A percentile compares a stretch with the other conserved stretches of the same genome.
phyloP scores from a whole-genome alignment of 37 sponge, comb jelly and placozoan genomes.

The Aplysina aerophoba region DNA sequence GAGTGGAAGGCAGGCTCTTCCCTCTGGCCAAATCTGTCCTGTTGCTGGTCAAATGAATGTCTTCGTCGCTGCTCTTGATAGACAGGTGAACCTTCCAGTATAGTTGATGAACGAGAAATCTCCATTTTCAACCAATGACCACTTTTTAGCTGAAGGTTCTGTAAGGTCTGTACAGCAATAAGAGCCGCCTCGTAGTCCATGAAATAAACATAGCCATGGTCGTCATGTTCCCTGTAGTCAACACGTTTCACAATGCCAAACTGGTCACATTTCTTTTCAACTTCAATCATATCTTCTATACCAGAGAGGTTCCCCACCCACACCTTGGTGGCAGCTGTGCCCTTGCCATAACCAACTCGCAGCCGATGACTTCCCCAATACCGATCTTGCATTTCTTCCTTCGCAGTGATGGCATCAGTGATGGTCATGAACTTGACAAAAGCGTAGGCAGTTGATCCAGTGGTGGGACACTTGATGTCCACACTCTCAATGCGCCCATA shows the following conservation, averaged over 20 bases:
- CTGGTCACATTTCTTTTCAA: constrained; percentile 83
- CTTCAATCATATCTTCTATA: constrained; percentile 64
- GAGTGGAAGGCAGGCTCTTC: background rate
- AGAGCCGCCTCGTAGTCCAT: constrained; percentile 77
- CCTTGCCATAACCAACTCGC: constrained; percentile 90
- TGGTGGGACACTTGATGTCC: constrained; percentile 79
- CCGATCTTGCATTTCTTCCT: constrained; percentile 87
- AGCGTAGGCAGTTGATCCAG: constrained; percentile 74
- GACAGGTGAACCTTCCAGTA: background rate
- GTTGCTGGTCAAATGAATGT: too few species aligned
- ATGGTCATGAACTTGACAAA: constrained; percentile 91
- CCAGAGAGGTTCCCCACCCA: constrained; percentile 76
- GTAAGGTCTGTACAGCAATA: constrained; percentile 57
- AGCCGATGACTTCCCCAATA: constrained; percentile 74
- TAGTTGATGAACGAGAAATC: background rate
- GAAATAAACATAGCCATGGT: constrained; percentile 79
- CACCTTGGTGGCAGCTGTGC: constrained; percentile 73
- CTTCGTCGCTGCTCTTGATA: background rate
- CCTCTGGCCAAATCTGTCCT: constrained; percentile 14
- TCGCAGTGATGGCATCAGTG: constrained; percentile 88
- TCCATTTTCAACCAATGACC: constrained; percentile 58
- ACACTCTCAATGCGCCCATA: constrained; percentile 88
- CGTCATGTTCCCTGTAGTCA: constrained; percentile 77
- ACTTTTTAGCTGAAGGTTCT: constrained; percentile 48
- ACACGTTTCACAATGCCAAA: constrained; percentile 86